Conservation (phyloP, 2,113 vertebrate species). For the Hemibagrus wyckioides region DNA sequence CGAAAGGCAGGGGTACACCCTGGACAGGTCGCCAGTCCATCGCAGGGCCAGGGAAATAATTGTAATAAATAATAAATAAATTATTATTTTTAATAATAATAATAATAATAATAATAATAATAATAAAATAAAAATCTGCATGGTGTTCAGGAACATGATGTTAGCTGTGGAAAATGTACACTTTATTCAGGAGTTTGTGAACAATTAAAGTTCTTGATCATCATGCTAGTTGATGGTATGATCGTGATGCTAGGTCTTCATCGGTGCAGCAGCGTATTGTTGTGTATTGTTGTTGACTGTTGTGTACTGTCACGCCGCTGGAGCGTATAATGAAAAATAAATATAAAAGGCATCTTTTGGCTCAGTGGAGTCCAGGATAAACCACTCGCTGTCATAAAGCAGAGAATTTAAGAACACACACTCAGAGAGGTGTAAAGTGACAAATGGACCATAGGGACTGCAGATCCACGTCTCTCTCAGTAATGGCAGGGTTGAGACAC, state of each 20-base stretch:
- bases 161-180: not conserved
- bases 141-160: not conserved
- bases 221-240: no score
- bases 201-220: no score
- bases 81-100: no score
- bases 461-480: constrained; percentile 55
- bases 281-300: not conserved
- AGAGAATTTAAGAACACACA: not conserved
- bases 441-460: constrained; percentile 54
- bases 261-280: no score
- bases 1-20: no score
- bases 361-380: not conserved
- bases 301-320: not conserved
- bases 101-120: no score
- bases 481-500: constrained; percentile 52
- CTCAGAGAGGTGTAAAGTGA: constrained; percentile 46
- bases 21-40: no score
- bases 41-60: no score
- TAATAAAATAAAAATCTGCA: not conserved
- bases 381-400: not conserved
- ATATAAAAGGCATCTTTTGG: not conserved
- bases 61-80: no score
- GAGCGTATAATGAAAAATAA: not conserved
- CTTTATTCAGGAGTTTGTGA: no score
- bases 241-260: no score